Evolutionary conservation across 2,888 invertebrate genomes (phyloP), one percentile per base, ranked within the genome.

Genomic region (Ormia ochracea): DNA sequence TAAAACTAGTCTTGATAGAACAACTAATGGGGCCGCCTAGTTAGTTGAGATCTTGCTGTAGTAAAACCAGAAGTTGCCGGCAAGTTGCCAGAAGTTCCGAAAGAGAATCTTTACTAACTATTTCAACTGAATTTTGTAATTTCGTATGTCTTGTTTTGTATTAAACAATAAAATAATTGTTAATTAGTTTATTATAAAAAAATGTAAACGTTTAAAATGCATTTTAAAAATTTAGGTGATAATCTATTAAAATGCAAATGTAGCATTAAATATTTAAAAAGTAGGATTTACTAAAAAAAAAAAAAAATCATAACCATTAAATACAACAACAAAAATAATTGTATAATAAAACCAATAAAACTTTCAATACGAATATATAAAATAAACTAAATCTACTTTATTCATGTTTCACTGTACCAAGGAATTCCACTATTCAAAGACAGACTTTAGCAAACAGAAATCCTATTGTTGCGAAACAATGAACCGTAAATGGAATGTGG

Each of bases 261-360:
- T 80, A 68, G 72, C 26, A 61, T 63, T 80, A 63, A 80, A 72
- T 66, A 76, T 17, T n/a, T 19, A 50, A 41, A 56, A 10, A 69
- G 50, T 19, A 54, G 61, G n/a, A 23, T 58, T 61, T 54, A 52
- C 9, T 52, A 33, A 73, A 61, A 38, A 12, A 43, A n/a, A n/a
- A n/a, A n/a, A n/a, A n/a, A n/a, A n/a, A n/a, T n/a, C n/a, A 9
- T 23, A 41, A 56, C 65, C 31, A 28, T 69, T 52, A 50, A 48
- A 69, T 21, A 59, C 31, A 54, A 56, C 23, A 68, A 58, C 23
- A 77, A 52, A 73, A 54, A 72, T 76, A 48, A 69, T 76, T 79
- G 76, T 76, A 80, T 52, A 68, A 52, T 45, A 63, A 82, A 80
- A 68, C 28, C 17, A 79, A 77, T 79, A 65, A 63, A 79, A 70